phyloP scores from a whole-genome alignment of 2,797 vertebrate genomes.

The Gallinago stenura region DNA sequence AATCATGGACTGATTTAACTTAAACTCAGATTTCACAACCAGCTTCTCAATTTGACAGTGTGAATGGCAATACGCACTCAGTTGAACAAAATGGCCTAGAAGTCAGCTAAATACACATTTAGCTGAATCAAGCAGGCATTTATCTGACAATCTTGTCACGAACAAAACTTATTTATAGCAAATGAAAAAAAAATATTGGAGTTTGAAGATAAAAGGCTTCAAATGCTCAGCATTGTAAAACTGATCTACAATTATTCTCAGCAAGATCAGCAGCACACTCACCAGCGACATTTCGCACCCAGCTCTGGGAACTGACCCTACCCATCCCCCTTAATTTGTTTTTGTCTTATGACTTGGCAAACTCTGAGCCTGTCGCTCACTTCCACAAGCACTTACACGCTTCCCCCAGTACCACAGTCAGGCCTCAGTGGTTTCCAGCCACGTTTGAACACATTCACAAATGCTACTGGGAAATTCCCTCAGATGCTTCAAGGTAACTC shows the following conservation, averaged over 20 bases:
- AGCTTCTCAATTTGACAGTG: not conserved
- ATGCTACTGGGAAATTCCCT: not conserved
- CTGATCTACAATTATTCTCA: not conserved
- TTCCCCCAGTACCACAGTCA: not conserved
- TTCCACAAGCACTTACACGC: not conserved
- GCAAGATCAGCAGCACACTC: not conserved
- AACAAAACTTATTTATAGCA: not conserved
- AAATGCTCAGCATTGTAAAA: not conserved
- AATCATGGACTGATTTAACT: not conserved
- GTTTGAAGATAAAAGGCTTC: not conserved
- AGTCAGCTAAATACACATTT: not conserved
- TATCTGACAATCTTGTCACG: not conserved
- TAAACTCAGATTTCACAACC: not conserved
- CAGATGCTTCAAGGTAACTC: not conserved
- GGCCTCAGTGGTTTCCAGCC: not conserved
- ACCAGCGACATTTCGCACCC: not conserved
- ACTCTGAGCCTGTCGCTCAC: not conserved
- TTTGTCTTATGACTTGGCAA: not conserved
- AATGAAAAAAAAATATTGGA: not conserved
- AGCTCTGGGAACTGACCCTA: not conserved
- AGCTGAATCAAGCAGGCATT: conserved; percentile 1
- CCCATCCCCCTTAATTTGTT: not conserved
- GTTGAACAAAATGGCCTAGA: not conserved
- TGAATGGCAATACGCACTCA: not conserved
- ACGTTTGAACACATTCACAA: not conserved